These are phyloP conservation scores for Toxotes lorentzi DNA, from an alignment of 2,797 vertebrate species.

Conservation along the genomic window DNA sequence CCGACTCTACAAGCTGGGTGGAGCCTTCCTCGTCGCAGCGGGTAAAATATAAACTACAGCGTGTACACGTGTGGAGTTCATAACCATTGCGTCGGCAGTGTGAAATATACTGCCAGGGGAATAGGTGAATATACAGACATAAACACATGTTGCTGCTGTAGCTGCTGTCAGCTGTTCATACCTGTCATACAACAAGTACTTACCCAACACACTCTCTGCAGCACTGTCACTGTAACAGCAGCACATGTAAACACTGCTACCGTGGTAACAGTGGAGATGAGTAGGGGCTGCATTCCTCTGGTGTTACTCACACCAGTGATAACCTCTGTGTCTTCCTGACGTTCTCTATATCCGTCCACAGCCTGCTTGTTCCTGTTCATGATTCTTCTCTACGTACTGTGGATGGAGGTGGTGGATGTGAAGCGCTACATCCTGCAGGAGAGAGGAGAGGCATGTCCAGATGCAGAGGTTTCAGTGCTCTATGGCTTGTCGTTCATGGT, in stretches of 20 bases:
- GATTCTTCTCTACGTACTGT: constrained; percentile 89
- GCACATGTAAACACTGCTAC: constrained; percentile 63
- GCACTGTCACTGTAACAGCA: constrained; percentile 54
- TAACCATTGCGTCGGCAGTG: not conserved
- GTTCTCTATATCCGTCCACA: constrained; percentile 53
- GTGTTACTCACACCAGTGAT: constrained; percentile 31
- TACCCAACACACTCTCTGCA: constrained; percentile 15
- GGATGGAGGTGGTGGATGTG: constrained; percentile 91
- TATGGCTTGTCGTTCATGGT: constrained; percentile 92
- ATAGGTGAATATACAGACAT: constrained; percentile 28
- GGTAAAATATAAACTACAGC: constrained; percentile 80
- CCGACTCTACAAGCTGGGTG: constrained; percentile 86
- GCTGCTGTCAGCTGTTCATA: constrained; percentile 69
- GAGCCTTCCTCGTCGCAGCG: constrained; percentile 87
- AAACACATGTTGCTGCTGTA: constrained; percentile 26
- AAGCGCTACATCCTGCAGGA: constrained; percentile 89
- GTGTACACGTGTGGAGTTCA: constrained; percentile 11
- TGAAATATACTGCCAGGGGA: constrained; percentile 7
- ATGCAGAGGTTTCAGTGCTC: constrained; percentile 70
- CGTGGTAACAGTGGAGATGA: constrained; percentile 50
- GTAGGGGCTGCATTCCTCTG: constrained; percentile 51
- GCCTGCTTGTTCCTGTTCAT: constrained; percentile 86
- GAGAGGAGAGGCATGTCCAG: constrained; percentile 80
- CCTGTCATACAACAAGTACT: constrained; percentile 61
- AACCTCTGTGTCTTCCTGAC: constrained; percentile 12